Percentiles rank a stretch among this genome's conserved stretches.
phyloP scores from a whole-genome alignment of 2,888 invertebrate species.

The Eupithecia inturbata region DNA sequence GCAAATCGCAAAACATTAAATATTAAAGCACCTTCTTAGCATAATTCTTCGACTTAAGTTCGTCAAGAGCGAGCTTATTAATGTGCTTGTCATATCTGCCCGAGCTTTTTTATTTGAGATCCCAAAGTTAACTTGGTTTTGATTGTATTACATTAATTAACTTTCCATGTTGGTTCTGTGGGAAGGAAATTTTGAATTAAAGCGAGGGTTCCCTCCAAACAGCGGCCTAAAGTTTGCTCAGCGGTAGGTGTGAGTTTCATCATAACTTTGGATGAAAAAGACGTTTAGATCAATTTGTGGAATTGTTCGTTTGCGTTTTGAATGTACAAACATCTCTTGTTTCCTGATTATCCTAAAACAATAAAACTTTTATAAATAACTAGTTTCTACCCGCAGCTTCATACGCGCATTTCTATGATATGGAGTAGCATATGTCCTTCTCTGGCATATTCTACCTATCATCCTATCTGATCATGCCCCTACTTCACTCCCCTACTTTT shows the following conservation, averaged over 20 bases:
- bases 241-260: constrained; percentile 15
- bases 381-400: background rate
- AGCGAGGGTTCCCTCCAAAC: constrained; percentile 18
- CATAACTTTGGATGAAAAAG: constrained; percentile 17
- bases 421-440: background rate
- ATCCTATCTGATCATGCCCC: background rate
- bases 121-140: constrained; percentile 31
- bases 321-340: background rate
- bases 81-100: constrained; percentile 23
- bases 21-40: constrained; percentile 14
- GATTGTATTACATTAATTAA: constrained; percentile 37
- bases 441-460: background rate
- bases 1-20: constrained; percentile 14
- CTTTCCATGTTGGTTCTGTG: constrained; percentile 31
- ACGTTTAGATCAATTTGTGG: constrained; percentile 13
- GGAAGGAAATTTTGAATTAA: constrained; percentile 25
- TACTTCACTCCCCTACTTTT: too few species aligned
- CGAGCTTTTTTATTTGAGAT: constrained; percentile 26
- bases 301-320: constrained; percentile 8
- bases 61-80: constrained; percentile 17
- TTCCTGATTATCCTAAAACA: background rate
- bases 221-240: constrained; percentile 14
- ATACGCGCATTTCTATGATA: background rate
- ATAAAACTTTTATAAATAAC: background rate
- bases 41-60: constrained; percentile 16